These are phyloP conservation scores for Oreochromis tanganicae DNA, from an alignment of 2,113 vertebrate genomes.

Conservation along the genomic window DNA sequence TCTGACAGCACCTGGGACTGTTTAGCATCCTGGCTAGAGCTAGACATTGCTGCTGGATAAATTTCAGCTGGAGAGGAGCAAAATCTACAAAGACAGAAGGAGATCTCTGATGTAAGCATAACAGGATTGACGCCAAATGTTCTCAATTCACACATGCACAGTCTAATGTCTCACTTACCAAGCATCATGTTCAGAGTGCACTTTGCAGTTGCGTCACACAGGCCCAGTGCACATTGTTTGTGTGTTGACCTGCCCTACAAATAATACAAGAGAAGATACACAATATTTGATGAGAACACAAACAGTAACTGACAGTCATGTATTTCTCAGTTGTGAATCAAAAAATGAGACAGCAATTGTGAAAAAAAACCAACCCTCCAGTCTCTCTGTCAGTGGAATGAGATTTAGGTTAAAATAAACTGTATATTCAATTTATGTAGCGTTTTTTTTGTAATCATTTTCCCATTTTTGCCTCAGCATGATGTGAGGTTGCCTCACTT, in stretches of 20 bases:
- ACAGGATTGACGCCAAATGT: conserved; percentile 10
- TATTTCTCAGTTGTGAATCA: neutral
- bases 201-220: neutral
- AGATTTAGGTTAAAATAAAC: neutral
- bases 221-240: neutral
- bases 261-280: neutral
- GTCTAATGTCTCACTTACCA: neutral
- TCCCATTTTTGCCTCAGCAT: neutral
- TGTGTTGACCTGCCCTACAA: neutral
- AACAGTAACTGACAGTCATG: neutral
- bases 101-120: conserved; percentile 38
- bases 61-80: conserved; percentile 50
- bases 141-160: conserved; percentile 12
- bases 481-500: neutral
- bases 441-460: neutral
- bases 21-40: conserved; percentile 57
- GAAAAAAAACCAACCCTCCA: neutral
- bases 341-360: neutral
- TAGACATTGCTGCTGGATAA: conserved; percentile 49
- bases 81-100: conserved; percentile 35
- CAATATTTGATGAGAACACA: neutral
- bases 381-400: neutral
- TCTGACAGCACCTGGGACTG: conserved; percentile 55
- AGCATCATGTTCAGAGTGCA: neutral
- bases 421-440: neutral